Evolutionary conservation across 1,140 invertebrate species (phyloP), one percentile per base, ranked within the genome.

Genomic region (Bombyx mandarina): DNA sequence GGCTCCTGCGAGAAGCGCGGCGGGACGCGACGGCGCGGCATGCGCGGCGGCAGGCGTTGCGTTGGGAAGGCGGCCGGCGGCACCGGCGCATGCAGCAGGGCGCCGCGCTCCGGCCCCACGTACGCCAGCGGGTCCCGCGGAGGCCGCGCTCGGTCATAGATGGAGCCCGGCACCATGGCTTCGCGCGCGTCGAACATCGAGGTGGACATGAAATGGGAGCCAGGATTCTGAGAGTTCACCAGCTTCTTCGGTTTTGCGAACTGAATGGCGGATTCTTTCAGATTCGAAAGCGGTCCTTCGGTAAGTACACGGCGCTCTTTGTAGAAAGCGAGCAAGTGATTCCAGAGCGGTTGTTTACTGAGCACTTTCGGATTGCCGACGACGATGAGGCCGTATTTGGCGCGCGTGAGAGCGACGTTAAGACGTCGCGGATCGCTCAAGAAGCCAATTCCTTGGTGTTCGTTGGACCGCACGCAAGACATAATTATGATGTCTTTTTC

Each of bases 401-500:
- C 97, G 62, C 99, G 91, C 0, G 99, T 99, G 1, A 99, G 83
- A 0, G 99, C 99, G 0, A 99, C 99, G 87, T 99, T 99, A 0
- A 99, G 89, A 60, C 99, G 93, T 6, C 99, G 89, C 0, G 99
- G 98, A 85, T 99, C 99, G 76, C 98, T 99, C 1, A 99, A 88
- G 77, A 99, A 99, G 89, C 99, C 89, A 89, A 99, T 94, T 90
- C 97, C 92, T 91, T 97, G 92, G 91, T 99, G 92, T 92, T 99
- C 88, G 90, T 99, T 91, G 80, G 93, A 89, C 91, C 99, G 90
- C 74, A 99, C 93, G 86, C 98, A 99, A 0, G 99, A 96, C 91
- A 99, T 99, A 35, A 99, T 99, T 52, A 99, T 99, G 50, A 99
- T 96, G 76, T 99, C 99, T 77, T 99, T 99, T 75, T 99, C 99